Evolutionary conservation across 2,113 vertebrate species (phyloP), one percentile per base, ranked within the genome.

Genomic region (Gorsachius goisagi): DNA sequence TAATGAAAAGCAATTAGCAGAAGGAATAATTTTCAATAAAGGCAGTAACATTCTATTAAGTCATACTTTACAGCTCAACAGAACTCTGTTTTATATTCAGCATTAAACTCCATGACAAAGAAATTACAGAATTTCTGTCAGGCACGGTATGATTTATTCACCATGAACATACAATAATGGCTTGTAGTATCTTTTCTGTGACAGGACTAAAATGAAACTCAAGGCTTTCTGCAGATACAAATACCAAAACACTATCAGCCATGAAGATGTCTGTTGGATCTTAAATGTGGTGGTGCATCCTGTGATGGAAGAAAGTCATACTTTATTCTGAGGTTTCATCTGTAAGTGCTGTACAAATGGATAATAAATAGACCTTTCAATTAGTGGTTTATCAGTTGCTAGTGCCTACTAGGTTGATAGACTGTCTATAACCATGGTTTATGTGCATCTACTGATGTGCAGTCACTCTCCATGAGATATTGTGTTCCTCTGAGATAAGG

Each of bases 1-100:
- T 94, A 92, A 87, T 93, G 85, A 93, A 96, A 97, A 91, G 11
- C 56, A 93, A 93, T 96, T 96, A 96, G 15, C 33, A 89, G 69
- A 82, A 89, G 86, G 81, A 93, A 88, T 88, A 55, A 87, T 95
- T 96, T 97, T 94, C 85, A 91, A 58, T 86, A 69, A 92, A 95
- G 35, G 9, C 69, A 73, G 53, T 62, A 90, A 92, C 15, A 12
- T 78, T 93, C 27, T 93, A 41, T 82, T 76, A 92, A 93, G 79
- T 78, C 56, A 75, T 72, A 81, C 76, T 14, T 81, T 49, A 60
- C 85, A 82, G 44, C 68, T 91, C 87, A 94, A 80, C n/a, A 82
- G 49, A 92, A 84, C 52, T 45, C 15, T 85, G 56, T 66, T 93
- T 87, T 85, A 82, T 93, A 73, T 82, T 86, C 53, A 58, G 32